These are phyloP conservation scores for Spodoptera frugiperda DNA, from an alignment of 1,140 invertebrate genomes.

Conservation along the genomic window DNA sequence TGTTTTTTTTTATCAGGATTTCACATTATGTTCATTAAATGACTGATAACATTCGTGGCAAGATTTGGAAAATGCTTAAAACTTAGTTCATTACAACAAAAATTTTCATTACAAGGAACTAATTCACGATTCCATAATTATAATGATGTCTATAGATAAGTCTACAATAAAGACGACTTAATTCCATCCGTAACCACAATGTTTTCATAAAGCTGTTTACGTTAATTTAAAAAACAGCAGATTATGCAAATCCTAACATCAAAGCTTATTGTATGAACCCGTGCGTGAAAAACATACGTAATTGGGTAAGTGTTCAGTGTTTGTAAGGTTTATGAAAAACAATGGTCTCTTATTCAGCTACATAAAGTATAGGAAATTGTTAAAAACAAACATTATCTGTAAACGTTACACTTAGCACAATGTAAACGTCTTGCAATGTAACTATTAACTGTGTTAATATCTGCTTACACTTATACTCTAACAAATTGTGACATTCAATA, in stretches of 20 bases:
- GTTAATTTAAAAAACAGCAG: constrained; percentile 39
- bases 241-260: constrained; percentile 44
- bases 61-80: too few relatives aligned
- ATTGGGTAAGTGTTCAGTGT: constrained; percentile 11
- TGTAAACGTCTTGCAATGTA: too few relatives aligned
- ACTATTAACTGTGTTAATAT: too few relatives aligned
- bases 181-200: not conserved
- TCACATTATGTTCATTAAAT: too few relatives aligned
- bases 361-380: not conserved
- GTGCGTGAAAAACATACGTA: constrained; percentile 18
- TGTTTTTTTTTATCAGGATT: too few relatives aligned
- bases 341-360: not conserved
- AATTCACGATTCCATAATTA: too few relatives aligned
- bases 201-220: constrained; percentile 14
- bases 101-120: too few relatives aligned
- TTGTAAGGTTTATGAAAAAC: constrained; percentile 9
- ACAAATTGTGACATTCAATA: not conserved
- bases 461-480: too few relatives aligned
- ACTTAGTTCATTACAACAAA: too few relatives aligned
- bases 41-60: too few relatives aligned
- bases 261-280: constrained; percentile 35
- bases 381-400: too few relatives aligned
- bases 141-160: not conserved
- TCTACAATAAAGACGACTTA: constrained; percentile 2
- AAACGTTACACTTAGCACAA: too few relatives aligned